A percentile compares a stretch with the other conserved stretches of the same genome.
Evolutionary conservation across 1,140 invertebrate genomes (phyloP).

Genomic region (Thaumetopoea pityocampa): DNA sequence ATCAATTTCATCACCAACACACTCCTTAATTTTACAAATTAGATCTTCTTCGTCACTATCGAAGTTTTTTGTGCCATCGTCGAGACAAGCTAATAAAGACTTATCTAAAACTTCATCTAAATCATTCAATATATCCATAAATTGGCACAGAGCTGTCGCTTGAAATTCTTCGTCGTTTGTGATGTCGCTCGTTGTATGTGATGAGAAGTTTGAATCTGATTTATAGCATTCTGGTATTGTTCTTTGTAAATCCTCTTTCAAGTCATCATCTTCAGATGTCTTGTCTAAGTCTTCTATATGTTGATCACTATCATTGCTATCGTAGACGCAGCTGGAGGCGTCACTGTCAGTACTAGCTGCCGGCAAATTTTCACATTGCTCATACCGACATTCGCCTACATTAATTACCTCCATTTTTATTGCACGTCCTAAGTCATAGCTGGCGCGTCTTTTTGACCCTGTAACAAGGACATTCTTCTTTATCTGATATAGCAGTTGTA

Average conservation of each 20-base stretch:
- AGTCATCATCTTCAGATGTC: conserved; percentile 55
- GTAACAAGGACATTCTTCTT: conserved; percentile 34
- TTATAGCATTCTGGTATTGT: conserved; percentile 64
- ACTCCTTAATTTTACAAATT: conserved; percentile 61
- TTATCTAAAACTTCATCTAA: conserved; percentile 72
- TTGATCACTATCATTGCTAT: conserved; percentile 47
- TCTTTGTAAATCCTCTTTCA: conserved; percentile 63
- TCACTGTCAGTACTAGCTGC: conserved; percentile 56
- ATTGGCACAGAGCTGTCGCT: conserved; percentile 64
- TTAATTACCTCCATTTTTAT: conserved; percentile 69
- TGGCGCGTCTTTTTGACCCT: conserved; percentile 51
- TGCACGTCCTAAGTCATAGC: conserved; percentile 64
- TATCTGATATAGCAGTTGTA: conserved; percentile 5
- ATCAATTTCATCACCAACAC: conserved; percentile 36
- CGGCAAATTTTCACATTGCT: conserved; percentile 50
- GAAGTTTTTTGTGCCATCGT: conserved; percentile 49
- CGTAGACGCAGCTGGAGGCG: conserved; percentile 49
- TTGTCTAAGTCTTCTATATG: conserved; percentile 54
- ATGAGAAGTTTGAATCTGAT: conserved; percentile 63
- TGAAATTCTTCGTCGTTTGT: conserved; percentile 69
- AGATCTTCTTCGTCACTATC: conserved; percentile 66
- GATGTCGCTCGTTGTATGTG: conserved; percentile 54
- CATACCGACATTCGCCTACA: conserved; percentile 54
- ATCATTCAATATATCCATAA: conserved; percentile 74
- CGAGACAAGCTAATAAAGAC: conserved; percentile 60